Percentiles rank a stretch among this genome's conserved stretches.
Conservation (phyloP, 2,113 vertebrate genomes). For the Scalopus aquaticus region DNA sequence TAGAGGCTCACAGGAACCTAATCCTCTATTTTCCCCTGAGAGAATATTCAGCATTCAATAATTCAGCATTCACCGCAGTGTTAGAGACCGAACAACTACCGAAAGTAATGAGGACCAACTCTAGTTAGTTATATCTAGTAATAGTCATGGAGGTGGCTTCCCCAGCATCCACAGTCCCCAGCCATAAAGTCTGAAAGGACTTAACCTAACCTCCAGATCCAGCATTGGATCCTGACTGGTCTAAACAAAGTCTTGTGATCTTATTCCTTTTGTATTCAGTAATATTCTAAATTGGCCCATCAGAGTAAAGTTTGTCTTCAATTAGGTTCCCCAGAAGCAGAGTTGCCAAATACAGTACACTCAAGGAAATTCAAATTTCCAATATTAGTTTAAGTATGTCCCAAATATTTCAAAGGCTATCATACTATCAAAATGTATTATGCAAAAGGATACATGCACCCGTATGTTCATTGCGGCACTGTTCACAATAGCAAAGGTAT, state of each 20-base stretch:
- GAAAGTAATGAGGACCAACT: neutral
- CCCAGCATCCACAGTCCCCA: neutral
- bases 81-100: neutral
- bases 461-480: no score
- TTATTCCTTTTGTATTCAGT: neutral
- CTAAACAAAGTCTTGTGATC: neutral
- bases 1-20: neutral
- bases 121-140: neutral
- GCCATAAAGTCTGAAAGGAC: neutral
- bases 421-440: no score
- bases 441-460: no score
- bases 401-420: neutral
- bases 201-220: no score
- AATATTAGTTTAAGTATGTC: neutral
- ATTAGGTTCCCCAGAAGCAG: neutral
- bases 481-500: no score
- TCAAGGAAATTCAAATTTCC: neutral
- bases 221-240: neutral
- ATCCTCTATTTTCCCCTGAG: neutral
- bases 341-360: neutral
- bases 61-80: rapidly evolving
- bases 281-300: neutral
- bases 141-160: neutral
- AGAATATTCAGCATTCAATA: neutral
- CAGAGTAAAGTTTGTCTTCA: neutral